These are phyloP conservation scores for Cheirogaleus major DNA, from an alignment of 2,797 vertebrate genomes.

Conservation along the genomic window DNA sequence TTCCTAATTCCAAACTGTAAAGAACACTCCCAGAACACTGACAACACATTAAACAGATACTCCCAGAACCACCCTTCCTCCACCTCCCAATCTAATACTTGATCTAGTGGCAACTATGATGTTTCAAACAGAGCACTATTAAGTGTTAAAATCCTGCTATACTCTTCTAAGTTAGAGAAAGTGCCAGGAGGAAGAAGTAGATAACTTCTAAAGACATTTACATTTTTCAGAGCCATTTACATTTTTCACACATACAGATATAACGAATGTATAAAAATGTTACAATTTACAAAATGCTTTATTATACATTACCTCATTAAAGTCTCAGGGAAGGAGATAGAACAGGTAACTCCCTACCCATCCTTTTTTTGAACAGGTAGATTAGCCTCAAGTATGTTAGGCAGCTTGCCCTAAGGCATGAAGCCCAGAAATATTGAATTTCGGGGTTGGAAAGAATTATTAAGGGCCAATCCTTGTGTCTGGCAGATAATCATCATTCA, in stretches of 20 bases:
- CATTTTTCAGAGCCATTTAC: not conserved
- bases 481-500: not conserved
- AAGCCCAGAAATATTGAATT: not conserved
- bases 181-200: not conserved
- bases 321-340: not conserved
- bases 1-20: conserved; percentile 72
- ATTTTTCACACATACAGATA: not conserved
- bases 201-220: conserved; percentile 3
- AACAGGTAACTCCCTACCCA: not conserved
- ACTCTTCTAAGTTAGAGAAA: not conserved
- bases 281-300: conserved; percentile 62
- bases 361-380: conserved; percentile 60
- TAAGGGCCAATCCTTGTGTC: not conserved
- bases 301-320: not conserved
- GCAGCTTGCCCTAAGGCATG: not conserved
- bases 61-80: conserved; percentile 21
- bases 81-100: conserved; percentile 1
- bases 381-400: not conserved
- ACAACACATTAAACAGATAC: conserved; percentile 27
- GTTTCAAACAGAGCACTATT: conserved; percentile 32
- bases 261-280: not conserved
- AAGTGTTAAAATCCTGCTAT: conserved; percentile 35
- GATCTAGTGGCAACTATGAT: not conserved
- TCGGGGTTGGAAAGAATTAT: not conserved
- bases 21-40: conserved; percentile 57